phyloP scores from a whole-genome alignment of 2,888 invertebrate genomes.

The Acronicta aceris region DNA sequence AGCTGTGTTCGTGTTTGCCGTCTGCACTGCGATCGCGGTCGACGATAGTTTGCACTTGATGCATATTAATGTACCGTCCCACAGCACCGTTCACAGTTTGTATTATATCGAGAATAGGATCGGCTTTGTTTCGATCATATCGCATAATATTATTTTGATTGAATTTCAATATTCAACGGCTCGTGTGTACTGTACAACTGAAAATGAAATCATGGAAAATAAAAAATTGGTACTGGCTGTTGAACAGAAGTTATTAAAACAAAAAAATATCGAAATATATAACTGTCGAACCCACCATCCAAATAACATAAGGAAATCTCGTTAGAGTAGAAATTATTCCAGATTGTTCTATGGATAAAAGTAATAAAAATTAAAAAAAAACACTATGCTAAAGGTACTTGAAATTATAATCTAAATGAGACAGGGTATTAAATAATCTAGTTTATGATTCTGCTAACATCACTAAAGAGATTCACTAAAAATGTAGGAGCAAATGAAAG shows the following conservation, averaged over 20 bases:
- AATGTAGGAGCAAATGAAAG: constrained; percentile 54
- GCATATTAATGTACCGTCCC: constrained; percentile 74
- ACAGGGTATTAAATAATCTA: constrained; percentile 47
- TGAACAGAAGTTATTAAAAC: no score
- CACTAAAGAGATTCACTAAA: constrained; percentile 54
- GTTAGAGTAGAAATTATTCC: no score
- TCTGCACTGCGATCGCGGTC: constrained; percentile 59
- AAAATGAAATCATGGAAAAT: constrained; percentile 2
- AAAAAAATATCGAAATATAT: no score
- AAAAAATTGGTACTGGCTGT: not conserved
- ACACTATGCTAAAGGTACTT: constrained; percentile 8
- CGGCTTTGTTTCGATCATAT: constrained; percentile 38
- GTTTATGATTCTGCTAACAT: constrained; percentile 43
- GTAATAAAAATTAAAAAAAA: no score
- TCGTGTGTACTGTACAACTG: constrained; percentile 13
- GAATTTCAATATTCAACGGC: constrained; percentile 41
- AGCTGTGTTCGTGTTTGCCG: constrained; percentile 61
- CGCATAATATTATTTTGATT: constrained; percentile 40
- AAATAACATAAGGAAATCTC: no score
- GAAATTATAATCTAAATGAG: constrained; percentile 16
- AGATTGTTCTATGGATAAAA: no score
- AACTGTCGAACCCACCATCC: no score
- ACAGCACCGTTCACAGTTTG: constrained; percentile 51
- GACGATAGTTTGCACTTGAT: constrained; percentile 74
- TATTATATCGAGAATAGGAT: constrained; percentile 47